phyloP scores from a whole-genome alignment of 2,797 vertebrate genomes.

The Amblyopsis hoosieri region DNA sequence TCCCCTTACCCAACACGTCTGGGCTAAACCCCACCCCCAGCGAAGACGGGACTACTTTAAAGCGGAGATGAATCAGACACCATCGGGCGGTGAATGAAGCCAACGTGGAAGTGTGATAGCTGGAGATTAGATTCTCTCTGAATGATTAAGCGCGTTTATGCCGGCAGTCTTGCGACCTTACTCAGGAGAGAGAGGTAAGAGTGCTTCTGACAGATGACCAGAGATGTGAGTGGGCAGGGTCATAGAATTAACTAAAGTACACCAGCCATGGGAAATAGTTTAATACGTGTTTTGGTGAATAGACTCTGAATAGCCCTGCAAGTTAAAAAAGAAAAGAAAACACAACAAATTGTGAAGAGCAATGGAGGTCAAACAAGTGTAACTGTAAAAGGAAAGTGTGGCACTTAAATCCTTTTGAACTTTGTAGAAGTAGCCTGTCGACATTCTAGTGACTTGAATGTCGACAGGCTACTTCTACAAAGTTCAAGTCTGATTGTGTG shows the following conservation, averaged over 20 bases:
- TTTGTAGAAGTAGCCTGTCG: neutral
- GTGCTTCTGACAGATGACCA: neutral
- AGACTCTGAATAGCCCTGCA: neutral
- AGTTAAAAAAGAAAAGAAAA: neutral
- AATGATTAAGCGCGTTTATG: no score
- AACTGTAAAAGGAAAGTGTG: neutral
- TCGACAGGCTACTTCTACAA: no score
- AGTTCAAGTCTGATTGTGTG: no score
- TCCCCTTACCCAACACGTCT: no score
- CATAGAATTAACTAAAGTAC: neutral
- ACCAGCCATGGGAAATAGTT: neutral
- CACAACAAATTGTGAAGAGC: neutral
- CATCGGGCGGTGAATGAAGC: no score
- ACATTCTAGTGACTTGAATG: no score
- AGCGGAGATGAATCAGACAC: no score
- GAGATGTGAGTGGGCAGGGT: conserved; percentile 1
- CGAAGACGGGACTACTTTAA: no score
- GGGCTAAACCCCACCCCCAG: no score
- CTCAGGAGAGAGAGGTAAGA: neutral
- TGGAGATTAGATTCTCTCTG: no score
- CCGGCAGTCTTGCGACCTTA: no score
- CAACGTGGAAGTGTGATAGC: no score
- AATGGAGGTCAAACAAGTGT: neutral
- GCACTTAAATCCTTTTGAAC: neutral
- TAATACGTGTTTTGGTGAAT: neutral